phyloP scores from a whole-genome alignment of 2,888 invertebrate genomes.

The Macrophya annulata region DNA sequence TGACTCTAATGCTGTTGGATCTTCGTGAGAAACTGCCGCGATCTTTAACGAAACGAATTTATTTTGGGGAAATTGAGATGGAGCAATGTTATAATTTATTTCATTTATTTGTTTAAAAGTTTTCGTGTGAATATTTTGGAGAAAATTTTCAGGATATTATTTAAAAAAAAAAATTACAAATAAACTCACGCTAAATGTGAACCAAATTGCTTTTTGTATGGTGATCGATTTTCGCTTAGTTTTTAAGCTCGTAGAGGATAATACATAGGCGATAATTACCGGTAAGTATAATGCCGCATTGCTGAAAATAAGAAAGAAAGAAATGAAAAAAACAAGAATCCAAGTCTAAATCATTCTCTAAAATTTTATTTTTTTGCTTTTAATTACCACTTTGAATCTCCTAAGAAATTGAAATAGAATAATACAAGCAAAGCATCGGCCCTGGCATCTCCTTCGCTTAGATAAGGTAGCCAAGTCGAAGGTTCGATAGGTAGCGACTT shows the following conservation, averaged over 20 bases:
- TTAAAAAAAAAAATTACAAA: background rate
- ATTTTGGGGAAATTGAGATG: background rate
- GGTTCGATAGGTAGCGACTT: slow-evolving; percentile 59
- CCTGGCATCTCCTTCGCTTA: slow-evolving; percentile 4
- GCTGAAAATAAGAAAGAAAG: background rate
- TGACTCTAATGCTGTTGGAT: slow-evolving; percentile 41
- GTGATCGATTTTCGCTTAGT: slow-evolving; percentile 4
- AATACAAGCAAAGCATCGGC: slow-evolving; percentile 62
- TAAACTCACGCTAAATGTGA: slow-evolving; percentile 65
- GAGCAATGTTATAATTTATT: too few species aligned
- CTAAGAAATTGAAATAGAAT: slow-evolving; percentile 67
- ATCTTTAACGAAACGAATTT: slow-evolving; percentile 53
- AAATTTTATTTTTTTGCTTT: background rate
- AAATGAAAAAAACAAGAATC: background rate
- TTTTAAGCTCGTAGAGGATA: background rate
- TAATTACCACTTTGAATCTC: slow-evolving; percentile 28
- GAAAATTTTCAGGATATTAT: background rate
- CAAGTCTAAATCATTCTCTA: background rate
- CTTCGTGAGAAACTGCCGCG: slow-evolving; percentile 60
- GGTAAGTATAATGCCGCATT: slow-evolving; percentile 7
- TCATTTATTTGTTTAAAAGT: too few species aligned
- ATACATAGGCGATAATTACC: slow-evolving; percentile 1
- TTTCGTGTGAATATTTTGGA: too few species aligned
- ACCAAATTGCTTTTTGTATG: slow-evolving; percentile 66
- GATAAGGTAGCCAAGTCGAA: slow-evolving; percentile 55